Base-by-base conservation (phyloP, 1,140 invertebrate species). In the Sitobion miscanthi region DNA sequence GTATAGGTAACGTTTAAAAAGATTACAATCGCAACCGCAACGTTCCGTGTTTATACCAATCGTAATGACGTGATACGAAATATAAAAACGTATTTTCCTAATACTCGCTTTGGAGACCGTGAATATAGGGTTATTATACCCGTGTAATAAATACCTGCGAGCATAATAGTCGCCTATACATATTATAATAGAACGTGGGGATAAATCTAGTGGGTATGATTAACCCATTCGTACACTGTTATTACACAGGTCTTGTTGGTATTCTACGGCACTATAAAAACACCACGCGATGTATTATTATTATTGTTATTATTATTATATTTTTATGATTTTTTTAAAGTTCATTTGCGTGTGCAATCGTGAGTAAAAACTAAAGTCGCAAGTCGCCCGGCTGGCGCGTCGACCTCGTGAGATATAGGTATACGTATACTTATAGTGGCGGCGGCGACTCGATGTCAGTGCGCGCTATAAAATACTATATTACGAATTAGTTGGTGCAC, bases 301-400 rank as follows among this genome's bases (percentile, higher is more conserved):
- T 23, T 23, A 23, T 23, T 52, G 25, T 25, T 30, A 30, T 62
- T 62, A 9, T 69, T 69, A 77, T 77, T 57, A 25, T 57, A 77
- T 17, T n/a, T 35, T 17, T n/a, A n/a, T 77, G 30, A 77, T n/a
- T 69, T 69, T 42, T 62, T 11, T 54, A 69, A 77, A 77, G 62
- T 77, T 77, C 62, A 77, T 77, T 77, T 77, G 62, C 62, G 62
- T 69, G 42, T 5, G 11, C 4, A 47, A 47, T 47, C 83, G 83
- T 20, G 38, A 86, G 42, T 11, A 42, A 86, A 77, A 77, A 77
- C 62, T 17, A 49, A 86, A 45, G 14, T 86, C 85, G 62, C 85
- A n/a, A 86, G 85, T 86, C 85, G 85, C 85, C 85, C 42, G 45
- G 42, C 25, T 47, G 85, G 85, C 85, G 85, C 85, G 85, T 86